Evolutionary conservation across 2,888 invertebrate genomes (phyloP).

Genomic region (Salticus scenicus): DNA sequence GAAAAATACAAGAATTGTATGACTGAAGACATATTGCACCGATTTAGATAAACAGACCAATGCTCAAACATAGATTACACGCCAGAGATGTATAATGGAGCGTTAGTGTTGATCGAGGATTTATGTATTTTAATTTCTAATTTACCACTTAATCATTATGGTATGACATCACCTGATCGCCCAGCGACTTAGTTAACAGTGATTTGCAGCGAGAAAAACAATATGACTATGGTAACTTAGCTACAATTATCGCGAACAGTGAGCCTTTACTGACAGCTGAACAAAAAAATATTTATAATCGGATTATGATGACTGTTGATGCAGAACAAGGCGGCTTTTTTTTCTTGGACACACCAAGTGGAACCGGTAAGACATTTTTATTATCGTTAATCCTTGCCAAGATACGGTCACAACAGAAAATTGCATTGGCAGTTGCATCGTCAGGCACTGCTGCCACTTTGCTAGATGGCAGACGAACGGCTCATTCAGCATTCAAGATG

Average conservation of each 20-base stretch:
- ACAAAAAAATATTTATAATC: conserved; percentile 22
- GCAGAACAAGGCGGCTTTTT: conserved; percentile 58
- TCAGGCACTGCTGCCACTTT: too few relatives aligned
- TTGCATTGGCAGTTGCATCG: neutral
- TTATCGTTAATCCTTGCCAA: conserved; percentile 72
- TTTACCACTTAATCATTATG: conserved; percentile 23
- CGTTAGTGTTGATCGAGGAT: conserved; percentile 17
- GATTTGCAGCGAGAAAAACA: conserved; percentile 29
- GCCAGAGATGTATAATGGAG: conserved; percentile 12
- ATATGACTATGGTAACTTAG: neutral
- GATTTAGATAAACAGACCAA: conserved; percentile 19
- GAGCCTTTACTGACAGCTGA: conserved; percentile 23
- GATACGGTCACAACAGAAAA: conserved; percentile 57
- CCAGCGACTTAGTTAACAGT: conserved; percentile 23
- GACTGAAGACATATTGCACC: conserved; percentile 40
- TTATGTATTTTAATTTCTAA: conserved; percentile 38
- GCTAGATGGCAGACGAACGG: too few relatives aligned
- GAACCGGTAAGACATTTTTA: conserved; percentile 76
- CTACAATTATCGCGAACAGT: conserved; percentile 8
- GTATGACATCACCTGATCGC: conserved; percentile 38
- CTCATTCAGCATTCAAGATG: too few relatives aligned
- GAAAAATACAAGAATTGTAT: conserved; percentile 44
- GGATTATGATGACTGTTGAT: conserved; percentile 7
- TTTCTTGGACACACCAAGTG: conserved; percentile 76
- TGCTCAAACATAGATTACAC: conserved; percentile 16